Percentiles rank a stretch among this genome's conserved stretches.
Conservation (phyloP, 1,140 invertebrate species). For the Acyrthosiphon pisum region DNA sequence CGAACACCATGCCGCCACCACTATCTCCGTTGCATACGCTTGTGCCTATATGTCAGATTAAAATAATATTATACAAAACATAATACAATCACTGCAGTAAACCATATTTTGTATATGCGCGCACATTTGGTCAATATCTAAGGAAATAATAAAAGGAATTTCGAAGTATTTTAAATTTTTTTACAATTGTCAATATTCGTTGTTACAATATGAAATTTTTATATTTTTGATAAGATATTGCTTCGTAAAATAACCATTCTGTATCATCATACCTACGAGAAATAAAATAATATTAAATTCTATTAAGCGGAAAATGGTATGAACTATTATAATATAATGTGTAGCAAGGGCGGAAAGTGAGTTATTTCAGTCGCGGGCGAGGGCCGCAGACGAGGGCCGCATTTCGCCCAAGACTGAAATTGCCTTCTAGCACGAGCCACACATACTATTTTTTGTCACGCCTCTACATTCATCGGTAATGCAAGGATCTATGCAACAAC, state of each 20-base stretch:
- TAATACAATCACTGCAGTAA: not conserved
- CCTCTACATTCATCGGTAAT: too few relatives aligned
- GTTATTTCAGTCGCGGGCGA: too few relatives aligned
- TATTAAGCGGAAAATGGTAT: not conserved
- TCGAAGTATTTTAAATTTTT: not conserved
- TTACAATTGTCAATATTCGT: not conserved
- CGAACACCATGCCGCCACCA: conserved; percentile 69
- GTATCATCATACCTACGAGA: not conserved
- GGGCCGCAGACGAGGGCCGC: too few relatives aligned
- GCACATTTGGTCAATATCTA: not conserved
- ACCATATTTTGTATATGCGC: not conserved
- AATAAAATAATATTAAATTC: not conserved
- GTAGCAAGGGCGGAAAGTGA: too few relatives aligned
- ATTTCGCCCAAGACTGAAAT: too few relatives aligned
- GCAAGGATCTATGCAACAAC: too few relatives aligned
- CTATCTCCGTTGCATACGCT: conserved; percentile 72
- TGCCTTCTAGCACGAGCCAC: too few relatives aligned
- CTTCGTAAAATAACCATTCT: not conserved
- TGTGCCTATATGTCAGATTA: conserved; percentile 63
- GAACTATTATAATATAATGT: too few relatives aligned
- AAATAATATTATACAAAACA: not conserved
- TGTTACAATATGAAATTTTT: not conserved
- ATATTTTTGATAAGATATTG: not conserved
- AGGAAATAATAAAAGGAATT: not conserved
- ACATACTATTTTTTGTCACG: too few relatives aligned